A percentile compares a stretch with the other conserved stretches of the same genome.
phyloP scores from a whole-genome alignment of 2,888 invertebrate genomes.

The Oxytorus armatus region DNA sequence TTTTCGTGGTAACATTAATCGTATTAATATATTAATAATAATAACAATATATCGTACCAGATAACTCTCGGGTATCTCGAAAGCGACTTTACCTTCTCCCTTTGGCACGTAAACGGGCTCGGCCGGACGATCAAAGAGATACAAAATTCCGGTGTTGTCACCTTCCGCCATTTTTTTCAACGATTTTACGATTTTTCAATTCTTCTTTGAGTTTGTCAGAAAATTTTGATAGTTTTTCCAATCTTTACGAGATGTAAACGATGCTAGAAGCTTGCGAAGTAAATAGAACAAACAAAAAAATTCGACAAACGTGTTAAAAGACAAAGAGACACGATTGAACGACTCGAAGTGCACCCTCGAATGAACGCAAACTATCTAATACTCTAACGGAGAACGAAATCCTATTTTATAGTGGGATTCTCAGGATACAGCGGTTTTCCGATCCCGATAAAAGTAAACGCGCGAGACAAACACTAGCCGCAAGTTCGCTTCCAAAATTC shows the following conservation, averaged over 20 bases:
- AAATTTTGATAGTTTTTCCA: neutral
- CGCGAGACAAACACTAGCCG: conserved; percentile 63
- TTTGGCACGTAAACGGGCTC: conserved; percentile 93
- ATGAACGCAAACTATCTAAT: conserved; percentile 57
- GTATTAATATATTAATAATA: neutral
- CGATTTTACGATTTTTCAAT: too few relatives aligned
- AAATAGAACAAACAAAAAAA: conserved; percentile 4
- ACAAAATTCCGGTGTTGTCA: conserved; percentile 74
- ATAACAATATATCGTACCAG: conserved; percentile 86
- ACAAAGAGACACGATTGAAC: neutral
- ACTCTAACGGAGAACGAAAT: conserved; percentile 24
- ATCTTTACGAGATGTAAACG: neutral
- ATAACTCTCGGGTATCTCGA: conserved; percentile 88
- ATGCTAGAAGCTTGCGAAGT: neutral
- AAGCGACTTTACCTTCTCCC: conserved; percentile 87
- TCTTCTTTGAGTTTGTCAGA: neutral
- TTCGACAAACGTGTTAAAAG: neutral
- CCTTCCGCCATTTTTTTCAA: conserved; percentile 29
- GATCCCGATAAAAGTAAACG: conserved; percentile 39
- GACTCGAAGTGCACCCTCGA: conserved; percentile 44
- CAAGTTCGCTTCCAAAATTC: conserved; percentile 58
- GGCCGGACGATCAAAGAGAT: conserved; percentile 90
- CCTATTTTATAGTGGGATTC: conserved; percentile 64
- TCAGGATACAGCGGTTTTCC: conserved; percentile 68
- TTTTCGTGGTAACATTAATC: neutral